A percentile compares a stretch with the other conserved stretches of the same genome.
Conservation (phyloP, 2,797 vertebrate species). For the Odontamblyopus lacepedii region DNA sequence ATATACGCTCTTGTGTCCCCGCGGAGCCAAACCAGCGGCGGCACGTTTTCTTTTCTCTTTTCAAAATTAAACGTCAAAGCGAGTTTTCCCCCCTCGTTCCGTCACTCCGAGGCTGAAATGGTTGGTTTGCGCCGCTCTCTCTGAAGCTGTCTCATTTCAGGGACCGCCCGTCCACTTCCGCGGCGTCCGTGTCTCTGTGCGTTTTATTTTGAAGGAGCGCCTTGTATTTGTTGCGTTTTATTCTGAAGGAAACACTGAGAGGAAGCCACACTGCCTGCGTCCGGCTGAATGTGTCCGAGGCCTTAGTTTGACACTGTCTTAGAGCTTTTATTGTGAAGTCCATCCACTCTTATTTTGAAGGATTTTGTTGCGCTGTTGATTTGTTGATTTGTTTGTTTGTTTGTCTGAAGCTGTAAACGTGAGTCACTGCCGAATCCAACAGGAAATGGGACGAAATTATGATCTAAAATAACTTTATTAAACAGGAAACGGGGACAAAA, state of each 20-base stretch:
- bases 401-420: not conserved
- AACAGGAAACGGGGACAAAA: not conserved
- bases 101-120: not conserved
- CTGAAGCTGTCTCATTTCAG: slow-evolving; percentile 80
- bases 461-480: no score
- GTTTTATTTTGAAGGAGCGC: slow-evolving; percentile 14
- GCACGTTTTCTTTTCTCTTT: no score
- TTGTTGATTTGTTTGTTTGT: not conserved
- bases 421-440: not conserved
- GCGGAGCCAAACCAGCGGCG: no score
- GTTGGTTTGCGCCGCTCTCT: slow-evolving; percentile 13
- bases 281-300: slow-evolving; percentile 1
- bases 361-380: not conserved
- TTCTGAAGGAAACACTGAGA: not conserved
- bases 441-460: not conserved
- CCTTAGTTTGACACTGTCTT: slow-evolving; percentile 3
- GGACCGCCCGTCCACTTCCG: slow-evolving; percentile 66
- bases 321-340: not conserved
- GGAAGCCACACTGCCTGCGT: slow-evolving; percentile 7
- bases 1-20: no score
- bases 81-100: no score
- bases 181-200: slow-evolving; percentile 1
- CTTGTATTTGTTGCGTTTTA: not conserved
- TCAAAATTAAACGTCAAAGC: no score
- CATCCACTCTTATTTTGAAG: slow-evolving; percentile 2